Conservation (phyloP, 1,140 invertebrate species). For the Drosophila lowei region DNA sequence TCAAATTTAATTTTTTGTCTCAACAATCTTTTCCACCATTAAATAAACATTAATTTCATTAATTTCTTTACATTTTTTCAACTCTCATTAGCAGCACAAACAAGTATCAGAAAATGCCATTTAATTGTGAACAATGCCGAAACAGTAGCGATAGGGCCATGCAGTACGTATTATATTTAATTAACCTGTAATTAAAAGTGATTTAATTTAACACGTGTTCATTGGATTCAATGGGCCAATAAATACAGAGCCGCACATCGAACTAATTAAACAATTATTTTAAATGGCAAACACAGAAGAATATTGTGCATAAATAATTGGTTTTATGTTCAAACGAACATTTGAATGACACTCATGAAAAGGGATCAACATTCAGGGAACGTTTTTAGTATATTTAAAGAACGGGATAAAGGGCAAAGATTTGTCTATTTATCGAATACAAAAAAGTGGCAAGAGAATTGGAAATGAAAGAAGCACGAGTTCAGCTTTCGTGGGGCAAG, state of each 20-base stretch:
- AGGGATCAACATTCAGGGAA: background rate
- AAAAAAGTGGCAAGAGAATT: no score
- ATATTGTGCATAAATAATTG: conserved; percentile 16
- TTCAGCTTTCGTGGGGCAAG: no score
- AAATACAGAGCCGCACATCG: conserved; percentile 13
- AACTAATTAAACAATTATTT: conserved; percentile 45
- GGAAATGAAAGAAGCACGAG: no score
- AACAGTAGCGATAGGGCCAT: background rate
- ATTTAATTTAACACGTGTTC: conserved; percentile 44
- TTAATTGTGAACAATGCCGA: conserved; percentile 1
- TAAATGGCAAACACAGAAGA: conserved; percentile 3
- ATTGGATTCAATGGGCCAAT: conserved; percentile 30
- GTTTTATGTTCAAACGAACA: conserved; percentile 32
- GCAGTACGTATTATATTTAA: conserved; percentile 47
- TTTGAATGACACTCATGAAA: conserved; percentile 33
- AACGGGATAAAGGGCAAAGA: background rate
- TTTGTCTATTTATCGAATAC: no score
- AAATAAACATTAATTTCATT: conserved; percentile 34
- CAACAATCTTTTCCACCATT: conserved; percentile 1
- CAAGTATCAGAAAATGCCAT: background rate
- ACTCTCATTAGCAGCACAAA: conserved; percentile 21
- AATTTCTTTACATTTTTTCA: conserved; percentile 4
- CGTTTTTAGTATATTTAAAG: background rate
- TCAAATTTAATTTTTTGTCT: background rate
- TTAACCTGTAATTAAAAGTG: conserved; percentile 53